These are phyloP conservation scores for Himalopsyche phryganea DNA, from an alignment of 1,140 invertebrate genomes.

Conservation along the genomic window DNA sequence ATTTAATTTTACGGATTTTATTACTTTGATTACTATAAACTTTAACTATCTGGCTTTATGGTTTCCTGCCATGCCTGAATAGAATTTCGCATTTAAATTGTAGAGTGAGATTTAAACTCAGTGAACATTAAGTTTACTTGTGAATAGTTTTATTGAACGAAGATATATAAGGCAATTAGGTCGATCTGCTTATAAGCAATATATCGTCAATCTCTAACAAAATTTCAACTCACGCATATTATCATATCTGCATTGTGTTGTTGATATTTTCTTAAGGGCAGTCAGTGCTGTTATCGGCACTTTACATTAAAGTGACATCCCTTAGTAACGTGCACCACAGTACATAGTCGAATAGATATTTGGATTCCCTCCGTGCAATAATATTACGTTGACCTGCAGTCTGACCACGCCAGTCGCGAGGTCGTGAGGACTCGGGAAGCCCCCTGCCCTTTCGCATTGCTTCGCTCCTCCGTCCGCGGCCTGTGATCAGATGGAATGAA, in stretches of 20 bases:
- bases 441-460: neutral
- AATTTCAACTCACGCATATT: slow-evolving; percentile 15
- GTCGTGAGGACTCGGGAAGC: slow-evolving; percentile 1
- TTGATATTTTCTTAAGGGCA: slow-evolving; percentile 17
- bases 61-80: too few relatives aligned
- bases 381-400: slow-evolving; percentile 14
- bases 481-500: too few relatives aligned
- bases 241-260: slow-evolving; percentile 13
- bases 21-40: too few relatives aligned
- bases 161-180: too few relatives aligned
- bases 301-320: slow-evolving; percentile 7
- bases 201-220: too few relatives aligned
- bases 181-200: too few relatives aligned
- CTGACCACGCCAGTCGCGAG: slow-evolving; percentile 1
- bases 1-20: too few relatives aligned
- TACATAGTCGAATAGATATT: slow-evolving; percentile 14
- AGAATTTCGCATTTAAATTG: too few relatives aligned
- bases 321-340: slow-evolving; percentile 1
- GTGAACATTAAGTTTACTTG: too few relatives aligned
- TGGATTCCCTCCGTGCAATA: slow-evolving; percentile 2
- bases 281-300: slow-evolving; percentile 7
- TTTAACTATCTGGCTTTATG: too few relatives aligned
- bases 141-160: too few relatives aligned
- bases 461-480: neutral
- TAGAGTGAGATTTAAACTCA: too few relatives aligned